phyloP scores from a whole-genome alignment of 2,888 invertebrate genomes.

The Synergus umbraculus region DNA sequence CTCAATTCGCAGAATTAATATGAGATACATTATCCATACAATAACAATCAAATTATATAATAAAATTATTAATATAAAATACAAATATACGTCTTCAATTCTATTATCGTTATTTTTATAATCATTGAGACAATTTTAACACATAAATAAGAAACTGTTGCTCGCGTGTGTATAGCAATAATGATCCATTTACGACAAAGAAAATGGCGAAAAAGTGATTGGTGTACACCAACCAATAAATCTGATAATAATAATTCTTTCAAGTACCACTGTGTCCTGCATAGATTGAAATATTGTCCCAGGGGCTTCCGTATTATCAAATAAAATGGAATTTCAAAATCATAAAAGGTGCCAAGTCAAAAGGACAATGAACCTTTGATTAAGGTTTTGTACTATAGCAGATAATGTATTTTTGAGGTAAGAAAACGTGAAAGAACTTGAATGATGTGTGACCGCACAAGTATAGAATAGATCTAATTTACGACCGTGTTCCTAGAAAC shows the following conservation, averaged over 20 bases:
- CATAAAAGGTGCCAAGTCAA: constrained; percentile 1
- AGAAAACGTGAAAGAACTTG: background rate
- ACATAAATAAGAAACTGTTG: too few relatives aligned
- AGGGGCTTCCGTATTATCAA: background rate
- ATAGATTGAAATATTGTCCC: constrained; percentile 2
- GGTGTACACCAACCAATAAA: background rate
- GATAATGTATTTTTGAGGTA: constrained; percentile 2
- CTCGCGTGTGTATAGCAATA: background rate
- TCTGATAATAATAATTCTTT: background rate
- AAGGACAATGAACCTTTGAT: background rate
- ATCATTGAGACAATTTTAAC: too few relatives aligned
- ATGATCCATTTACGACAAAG: background rate
- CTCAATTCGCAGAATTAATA: too few relatives aligned
- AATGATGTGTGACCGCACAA: background rate
- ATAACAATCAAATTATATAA: too few relatives aligned
- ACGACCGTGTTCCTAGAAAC: background rate
- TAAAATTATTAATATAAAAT: too few relatives aligned
- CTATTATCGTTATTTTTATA: too few relatives aligned
- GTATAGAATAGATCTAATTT: background rate
- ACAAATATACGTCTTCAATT: too few relatives aligned
- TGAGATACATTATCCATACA: too few relatives aligned
- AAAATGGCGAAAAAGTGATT: background rate
- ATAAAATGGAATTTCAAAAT: background rate
- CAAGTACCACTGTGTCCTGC: background rate
- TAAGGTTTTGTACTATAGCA: background rate